Evolutionary conservation across 2,888 invertebrate species (phyloP).

Genomic region (Cyrtodaria siliqua): DNA sequence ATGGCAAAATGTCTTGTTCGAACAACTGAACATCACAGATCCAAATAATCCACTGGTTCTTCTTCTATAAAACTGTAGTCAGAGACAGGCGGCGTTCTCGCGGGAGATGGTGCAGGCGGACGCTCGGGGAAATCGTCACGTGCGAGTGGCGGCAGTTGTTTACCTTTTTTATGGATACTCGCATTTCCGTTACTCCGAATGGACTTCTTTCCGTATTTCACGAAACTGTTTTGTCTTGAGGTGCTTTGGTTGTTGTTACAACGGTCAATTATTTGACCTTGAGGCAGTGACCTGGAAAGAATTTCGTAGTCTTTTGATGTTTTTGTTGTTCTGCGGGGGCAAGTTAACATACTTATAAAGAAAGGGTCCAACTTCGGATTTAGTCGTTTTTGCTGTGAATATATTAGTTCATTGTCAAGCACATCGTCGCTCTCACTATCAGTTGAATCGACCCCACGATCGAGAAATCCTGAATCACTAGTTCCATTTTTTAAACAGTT

Average conservation of each 20-base stretch:
- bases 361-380: constrained; percentile 55
- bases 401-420: constrained; percentile 69
- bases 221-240: constrained; percentile 43
- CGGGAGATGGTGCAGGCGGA: constrained; percentile 74
- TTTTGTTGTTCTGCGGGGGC: constrained; percentile 45
- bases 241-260: constrained; percentile 41
- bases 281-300: constrained; percentile 51
- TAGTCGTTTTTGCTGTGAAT: constrained; percentile 31
- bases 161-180: constrained; percentile 18
- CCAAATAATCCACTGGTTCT: constrained; percentile 74
- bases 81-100: constrained; percentile 68
- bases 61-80: constrained; percentile 65
- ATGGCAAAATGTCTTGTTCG: no score
- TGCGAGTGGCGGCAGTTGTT: constrained; percentile 72
- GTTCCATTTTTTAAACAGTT: constrained; percentile 38
- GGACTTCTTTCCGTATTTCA: constrained; percentile 20
- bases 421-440: constrained; percentile 66
- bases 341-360: constrained; percentile 62
- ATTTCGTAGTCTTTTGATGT: constrained; percentile 60
- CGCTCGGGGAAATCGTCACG: constrained; percentile 68
- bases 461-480: constrained; percentile 69
- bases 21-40: constrained; percentile 19
- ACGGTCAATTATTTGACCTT: constrained; percentile 32
- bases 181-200: constrained; percentile 29
- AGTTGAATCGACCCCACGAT: constrained; percentile 57